Conservation (phyloP, 2,888 invertebrate species). For the Cephalotes varians region DNA sequence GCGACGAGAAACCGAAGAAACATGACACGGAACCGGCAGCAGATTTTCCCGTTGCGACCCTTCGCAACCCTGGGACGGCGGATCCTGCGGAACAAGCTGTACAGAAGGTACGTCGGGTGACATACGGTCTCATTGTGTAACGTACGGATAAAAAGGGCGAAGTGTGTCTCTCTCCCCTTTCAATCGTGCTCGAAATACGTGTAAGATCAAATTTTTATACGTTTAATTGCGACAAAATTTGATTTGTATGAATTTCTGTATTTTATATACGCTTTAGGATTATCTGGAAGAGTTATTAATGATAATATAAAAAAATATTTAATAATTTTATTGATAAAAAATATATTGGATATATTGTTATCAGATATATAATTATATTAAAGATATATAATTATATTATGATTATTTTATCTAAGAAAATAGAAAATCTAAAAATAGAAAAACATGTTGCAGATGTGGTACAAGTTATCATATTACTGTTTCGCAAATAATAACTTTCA, state of each 20-base stretch:
- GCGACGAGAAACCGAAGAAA: slow-evolving; percentile 54
- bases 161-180: too few species aligned
- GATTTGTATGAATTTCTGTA: background rate
- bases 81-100: slow-evolving; percentile 86
- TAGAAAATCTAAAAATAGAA: too few species aligned
- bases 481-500: slow-evolving; percentile 10
- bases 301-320: too few species aligned
- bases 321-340: too few species aligned
- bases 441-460: background rate
- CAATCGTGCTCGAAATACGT: background rate
- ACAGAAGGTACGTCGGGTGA: slow-evolving; percentile 86
- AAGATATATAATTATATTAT: background rate
- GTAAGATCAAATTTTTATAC: background rate
- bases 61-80: slow-evolving; percentile 87
- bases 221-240: background rate
- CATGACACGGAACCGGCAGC: slow-evolving; percentile 86
- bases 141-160: background rate
- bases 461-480: background rate
- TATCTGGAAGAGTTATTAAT: background rate
- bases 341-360: too few species aligned
- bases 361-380: background rate
- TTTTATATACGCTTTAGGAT: background rate
- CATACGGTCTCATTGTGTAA: slow-evolving; percentile 9
- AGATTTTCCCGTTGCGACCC: slow-evolving; percentile 86
- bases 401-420: slow-evolving; percentile 3